Conservation (phyloP, 2,113 vertebrate genomes). For the Sapajus apella region DNA sequence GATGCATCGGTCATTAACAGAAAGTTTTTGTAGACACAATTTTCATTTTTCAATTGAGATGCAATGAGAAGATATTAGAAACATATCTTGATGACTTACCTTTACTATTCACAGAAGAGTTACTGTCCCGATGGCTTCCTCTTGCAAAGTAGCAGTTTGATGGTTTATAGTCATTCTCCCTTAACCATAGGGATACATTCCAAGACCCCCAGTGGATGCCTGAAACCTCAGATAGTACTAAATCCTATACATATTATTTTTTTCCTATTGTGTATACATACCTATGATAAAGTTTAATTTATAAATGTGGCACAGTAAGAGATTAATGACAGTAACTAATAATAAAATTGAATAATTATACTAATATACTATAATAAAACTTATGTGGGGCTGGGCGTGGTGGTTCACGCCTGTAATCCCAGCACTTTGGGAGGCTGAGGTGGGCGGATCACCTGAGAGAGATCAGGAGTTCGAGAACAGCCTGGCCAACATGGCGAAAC, state of each 20-base stretch:
- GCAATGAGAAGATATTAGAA: slow-evolving; percentile 48
- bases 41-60: slow-evolving; percentile 54
- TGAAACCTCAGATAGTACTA: background rate
- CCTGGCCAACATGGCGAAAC: too few species aligned
- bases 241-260: background rate
- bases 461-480: too few species aligned
- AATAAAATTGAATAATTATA: background rate
- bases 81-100: slow-evolving; percentile 13
- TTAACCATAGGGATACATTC: background rate
- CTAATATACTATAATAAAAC: background rate
- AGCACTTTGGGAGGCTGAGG: too few species aligned
- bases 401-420: too few species aligned
- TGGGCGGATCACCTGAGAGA: too few species aligned
- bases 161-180: background rate
- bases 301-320: background rate
- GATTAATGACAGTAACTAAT: background rate
- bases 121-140: background rate
- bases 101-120: background rate
- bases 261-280: background rate
- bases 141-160: background rate
- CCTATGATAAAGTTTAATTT: background rate
- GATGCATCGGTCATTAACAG: slow-evolving; percentile 10
- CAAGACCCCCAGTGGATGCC: background rate
- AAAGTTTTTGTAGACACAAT: slow-evolving; percentile 36
- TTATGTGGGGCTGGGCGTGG: background rate